These are phyloP conservation scores for Embiotoca jacksoni DNA, from an alignment of 2,113 vertebrate species.

Conservation along the genomic window DNA sequence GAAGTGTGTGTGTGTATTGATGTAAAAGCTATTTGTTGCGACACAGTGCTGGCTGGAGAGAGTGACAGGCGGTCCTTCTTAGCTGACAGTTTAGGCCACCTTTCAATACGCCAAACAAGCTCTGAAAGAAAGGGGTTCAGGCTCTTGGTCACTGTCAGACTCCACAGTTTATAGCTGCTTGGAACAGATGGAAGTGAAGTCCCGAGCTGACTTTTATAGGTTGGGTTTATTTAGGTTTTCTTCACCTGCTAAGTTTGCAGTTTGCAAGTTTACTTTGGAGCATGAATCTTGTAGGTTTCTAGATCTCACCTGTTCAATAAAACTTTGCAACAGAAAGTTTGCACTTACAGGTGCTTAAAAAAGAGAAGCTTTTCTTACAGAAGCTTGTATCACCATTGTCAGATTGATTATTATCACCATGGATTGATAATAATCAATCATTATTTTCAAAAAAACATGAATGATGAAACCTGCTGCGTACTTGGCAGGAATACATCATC, in stretches of 20 bases:
- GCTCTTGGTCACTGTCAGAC: constrained; percentile 52
- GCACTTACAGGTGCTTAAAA: neutral
- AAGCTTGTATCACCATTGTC: too few relatives aligned
- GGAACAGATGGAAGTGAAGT: constrained; percentile 38
- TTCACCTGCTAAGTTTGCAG: constrained; percentile 30
- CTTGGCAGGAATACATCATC: too few relatives aligned
- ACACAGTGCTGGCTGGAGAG: constrained; percentile 3
- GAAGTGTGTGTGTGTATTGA: constrained; percentile 26
- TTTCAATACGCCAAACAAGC: constrained; percentile 46
- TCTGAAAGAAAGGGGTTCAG: constrained; percentile 40
- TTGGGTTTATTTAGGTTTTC: constrained; percentile 38
- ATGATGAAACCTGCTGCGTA: too few relatives aligned
- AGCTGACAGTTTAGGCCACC: constrained; percentile 38
- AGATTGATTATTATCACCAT: too few relatives aligned
- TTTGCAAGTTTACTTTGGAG: neutral
- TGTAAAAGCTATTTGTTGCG: constrained; percentile 30
- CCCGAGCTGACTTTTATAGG: constrained; percentile 22
- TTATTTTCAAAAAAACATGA: too few relatives aligned
- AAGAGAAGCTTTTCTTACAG: too few relatives aligned
- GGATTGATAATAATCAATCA: too few relatives aligned
- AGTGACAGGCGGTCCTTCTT: constrained; percentile 52
- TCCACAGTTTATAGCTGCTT: constrained; percentile 40
- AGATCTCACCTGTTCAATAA: constrained; percentile 26
- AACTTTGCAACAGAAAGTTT: neutral
- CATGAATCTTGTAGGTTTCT: constrained; percentile 17